These are phyloP conservation scores for Tiliacea citrago DNA, from an alignment of 2,888 invertebrate genomes.

Conservation along the genomic window DNA sequence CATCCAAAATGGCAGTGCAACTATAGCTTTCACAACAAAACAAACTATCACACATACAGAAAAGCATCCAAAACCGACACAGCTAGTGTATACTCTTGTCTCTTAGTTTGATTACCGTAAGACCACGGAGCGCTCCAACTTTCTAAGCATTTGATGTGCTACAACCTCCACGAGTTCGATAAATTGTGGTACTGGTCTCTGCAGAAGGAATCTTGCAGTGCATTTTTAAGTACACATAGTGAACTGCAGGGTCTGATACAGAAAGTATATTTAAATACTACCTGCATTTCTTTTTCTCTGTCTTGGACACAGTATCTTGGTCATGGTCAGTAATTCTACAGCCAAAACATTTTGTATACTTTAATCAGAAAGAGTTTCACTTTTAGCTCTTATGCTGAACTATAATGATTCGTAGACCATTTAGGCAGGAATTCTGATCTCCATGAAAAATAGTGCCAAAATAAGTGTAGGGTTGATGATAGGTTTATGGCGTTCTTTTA, in stretches of 20 bases:
- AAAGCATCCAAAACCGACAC: slow-evolving; percentile 32
- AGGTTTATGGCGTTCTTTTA: too few species aligned
- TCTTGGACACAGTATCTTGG: too few species aligned
- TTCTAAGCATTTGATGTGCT: slow-evolving; percentile 79
- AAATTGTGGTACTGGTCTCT: slow-evolving; percentile 25
- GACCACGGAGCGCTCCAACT: slow-evolving; percentile 80
- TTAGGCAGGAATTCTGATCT: too few species aligned
- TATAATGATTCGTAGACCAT: too few species aligned
- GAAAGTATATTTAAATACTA: not conserved
- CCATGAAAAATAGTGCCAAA: too few species aligned
- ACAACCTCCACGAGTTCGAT: slow-evolving; percentile 67
- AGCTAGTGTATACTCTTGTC: slow-evolving; percentile 63
- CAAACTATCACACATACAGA: not conserved
- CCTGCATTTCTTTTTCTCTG: too few species aligned
- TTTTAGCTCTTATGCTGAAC: too few species aligned
- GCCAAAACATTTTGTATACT: not conserved
- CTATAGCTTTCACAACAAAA: not conserved
- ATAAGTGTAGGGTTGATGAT: too few species aligned
- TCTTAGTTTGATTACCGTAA: slow-evolving; percentile 84
- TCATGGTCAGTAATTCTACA: not conserved
- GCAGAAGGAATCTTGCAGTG: not conserved
- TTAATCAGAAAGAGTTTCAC: too few species aligned
- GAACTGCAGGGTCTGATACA: not conserved
- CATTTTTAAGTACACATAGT: not conserved
- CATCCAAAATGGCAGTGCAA: not conserved